Evolutionary conservation across 1,140 invertebrate species (phyloP).

Genomic region (Lineus longissimus): DNA sequence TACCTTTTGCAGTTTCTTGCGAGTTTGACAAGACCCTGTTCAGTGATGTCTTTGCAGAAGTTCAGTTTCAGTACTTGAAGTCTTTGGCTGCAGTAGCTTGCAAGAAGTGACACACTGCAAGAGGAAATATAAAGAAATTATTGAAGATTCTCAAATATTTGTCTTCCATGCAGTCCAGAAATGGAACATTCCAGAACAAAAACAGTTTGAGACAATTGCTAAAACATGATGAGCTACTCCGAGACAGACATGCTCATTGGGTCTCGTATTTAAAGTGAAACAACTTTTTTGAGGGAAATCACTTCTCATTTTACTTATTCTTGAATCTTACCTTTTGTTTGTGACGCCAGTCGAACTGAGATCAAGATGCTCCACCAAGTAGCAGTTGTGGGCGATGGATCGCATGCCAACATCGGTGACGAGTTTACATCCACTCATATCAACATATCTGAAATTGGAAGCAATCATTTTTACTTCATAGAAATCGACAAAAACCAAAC

Average conservation of each 20-base stretch:
- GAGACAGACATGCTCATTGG: too few species aligned
- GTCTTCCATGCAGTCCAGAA: too few species aligned
- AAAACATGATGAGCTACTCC: too few species aligned
- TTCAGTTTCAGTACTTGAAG: conserved; percentile 44
- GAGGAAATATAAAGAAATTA: background rate
- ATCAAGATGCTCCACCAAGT: conserved; percentile 39
- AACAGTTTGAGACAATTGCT: too few species aligned
- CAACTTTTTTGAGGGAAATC: too few species aligned
- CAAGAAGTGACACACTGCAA: conserved; percentile 43
- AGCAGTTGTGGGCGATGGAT: conserved; percentile 43
- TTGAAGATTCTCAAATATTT: conserved; percentile 30
- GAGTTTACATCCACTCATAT: conserved; percentile 47
- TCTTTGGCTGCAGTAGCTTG: conserved; percentile 35
- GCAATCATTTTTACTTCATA: conserved; percentile 1
- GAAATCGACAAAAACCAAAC: background rate
- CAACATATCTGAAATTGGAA: conserved; percentile 35
- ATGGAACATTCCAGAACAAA: too few species aligned
- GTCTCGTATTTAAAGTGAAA: too few species aligned
- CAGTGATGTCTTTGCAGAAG: conserved; percentile 41
- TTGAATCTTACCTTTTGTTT: too few species aligned
- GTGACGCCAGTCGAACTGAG: conserved; percentile 48
- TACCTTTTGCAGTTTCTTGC: conserved; percentile 42
- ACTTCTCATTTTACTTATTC: too few species aligned
- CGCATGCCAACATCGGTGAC: conserved; percentile 40
- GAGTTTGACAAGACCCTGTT: conserved; percentile 34